Evolutionary conservation across 2,113 vertebrate species (phyloP).

Genomic region (Periophthalmodon schlosseri): DNA sequence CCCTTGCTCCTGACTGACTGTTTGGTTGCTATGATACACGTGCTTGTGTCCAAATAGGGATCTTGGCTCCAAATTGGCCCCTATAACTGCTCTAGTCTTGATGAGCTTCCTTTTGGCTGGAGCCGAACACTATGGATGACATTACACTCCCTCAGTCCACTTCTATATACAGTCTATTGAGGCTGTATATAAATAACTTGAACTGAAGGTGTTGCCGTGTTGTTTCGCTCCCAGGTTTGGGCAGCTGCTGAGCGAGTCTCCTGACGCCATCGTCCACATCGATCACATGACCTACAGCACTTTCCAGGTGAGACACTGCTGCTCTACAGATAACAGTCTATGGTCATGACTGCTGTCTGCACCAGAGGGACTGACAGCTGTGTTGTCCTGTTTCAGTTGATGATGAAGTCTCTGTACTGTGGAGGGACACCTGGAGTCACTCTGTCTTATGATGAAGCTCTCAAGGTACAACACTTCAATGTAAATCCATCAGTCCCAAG

Average conservation of each 20-base stretch:
- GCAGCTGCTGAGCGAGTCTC: slow-evolving; percentile 79
- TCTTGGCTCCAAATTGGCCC: too few species aligned
- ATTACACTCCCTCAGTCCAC: too few species aligned
- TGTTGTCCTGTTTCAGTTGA: slow-evolving; percentile 74
- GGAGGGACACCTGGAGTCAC: slow-evolving; percentile 86
- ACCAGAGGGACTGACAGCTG: neutral
- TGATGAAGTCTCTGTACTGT: slow-evolving; percentile 94
- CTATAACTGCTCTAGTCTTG: too few species aligned
- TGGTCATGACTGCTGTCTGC: too few species aligned
- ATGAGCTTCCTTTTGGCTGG: too few species aligned
- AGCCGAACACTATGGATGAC: too few species aligned
- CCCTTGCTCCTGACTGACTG: too few species aligned
- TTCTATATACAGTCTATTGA: too few species aligned
- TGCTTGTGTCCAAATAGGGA: too few species aligned
- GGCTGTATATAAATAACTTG: neutral
- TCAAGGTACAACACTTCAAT: slow-evolving; percentile 77
- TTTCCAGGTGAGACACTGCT: slow-evolving; percentile 81
- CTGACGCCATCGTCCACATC: slow-evolving; percentile 82
- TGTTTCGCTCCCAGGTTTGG: slow-evolving; percentile 81
- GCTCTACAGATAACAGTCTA: neutral
- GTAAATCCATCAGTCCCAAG: too few species aligned
- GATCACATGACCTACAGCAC: slow-evolving; percentile 87
- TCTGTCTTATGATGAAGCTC: slow-evolving; percentile 79
- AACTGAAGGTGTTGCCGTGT: neutral
- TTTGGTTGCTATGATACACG: too few species aligned